Percentiles rank a stretch among this genome's conserved stretches.
Evolutionary conservation across 2,888 invertebrate species (phyloP).

Genomic region (Oscheius sp.): DNA sequence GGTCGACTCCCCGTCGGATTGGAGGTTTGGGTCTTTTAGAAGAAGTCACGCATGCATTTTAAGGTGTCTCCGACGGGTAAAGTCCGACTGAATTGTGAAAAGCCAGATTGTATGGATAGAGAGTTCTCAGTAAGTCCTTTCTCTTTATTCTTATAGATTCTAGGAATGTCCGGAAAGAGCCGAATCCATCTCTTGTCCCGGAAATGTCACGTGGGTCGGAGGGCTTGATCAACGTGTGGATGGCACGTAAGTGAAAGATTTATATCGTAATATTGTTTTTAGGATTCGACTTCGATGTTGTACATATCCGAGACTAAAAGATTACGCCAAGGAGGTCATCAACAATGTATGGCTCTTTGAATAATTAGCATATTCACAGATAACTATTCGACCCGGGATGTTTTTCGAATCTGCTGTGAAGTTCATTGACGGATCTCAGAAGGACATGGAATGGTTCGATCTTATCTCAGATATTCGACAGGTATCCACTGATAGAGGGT

Average conservation of each 20-base stretch:
- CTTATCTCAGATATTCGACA: constrained; percentile 12
- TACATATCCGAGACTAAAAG: background rate
- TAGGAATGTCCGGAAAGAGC: constrained; percentile 51
- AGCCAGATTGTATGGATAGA: constrained; percentile 18
- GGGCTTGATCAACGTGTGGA: constrained; percentile 56
- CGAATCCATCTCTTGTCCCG: constrained; percentile 30
- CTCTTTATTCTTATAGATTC: background rate
- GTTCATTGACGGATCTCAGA: constrained; percentile 9
- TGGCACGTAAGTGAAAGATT: constrained; percentile 47
- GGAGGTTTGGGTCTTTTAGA: background rate
- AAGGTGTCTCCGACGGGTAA: constrained; percentile 5
- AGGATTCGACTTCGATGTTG: constrained; percentile 23
- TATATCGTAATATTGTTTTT: constrained; percentile 12
- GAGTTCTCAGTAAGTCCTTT: constrained; percentile 3
- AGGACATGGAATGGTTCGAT: constrained; percentile 29
- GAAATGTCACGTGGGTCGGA: constrained; percentile 48
- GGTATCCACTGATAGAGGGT: background rate
- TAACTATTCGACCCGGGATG: background rate
- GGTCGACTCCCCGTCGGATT: constrained; percentile 1
- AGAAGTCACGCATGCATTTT: background rate
- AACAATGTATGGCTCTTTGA: constrained; percentile 8
- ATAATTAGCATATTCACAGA: background rate
- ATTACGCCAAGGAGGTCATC: constrained; percentile 1
- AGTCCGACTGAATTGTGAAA: constrained; percentile 6
- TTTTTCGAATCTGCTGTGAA: constrained; percentile 19